These are phyloP conservation scores for Anolis sagrei DNA, from an alignment of 2,113 vertebrate species.

Conservation along the genomic window DNA sequence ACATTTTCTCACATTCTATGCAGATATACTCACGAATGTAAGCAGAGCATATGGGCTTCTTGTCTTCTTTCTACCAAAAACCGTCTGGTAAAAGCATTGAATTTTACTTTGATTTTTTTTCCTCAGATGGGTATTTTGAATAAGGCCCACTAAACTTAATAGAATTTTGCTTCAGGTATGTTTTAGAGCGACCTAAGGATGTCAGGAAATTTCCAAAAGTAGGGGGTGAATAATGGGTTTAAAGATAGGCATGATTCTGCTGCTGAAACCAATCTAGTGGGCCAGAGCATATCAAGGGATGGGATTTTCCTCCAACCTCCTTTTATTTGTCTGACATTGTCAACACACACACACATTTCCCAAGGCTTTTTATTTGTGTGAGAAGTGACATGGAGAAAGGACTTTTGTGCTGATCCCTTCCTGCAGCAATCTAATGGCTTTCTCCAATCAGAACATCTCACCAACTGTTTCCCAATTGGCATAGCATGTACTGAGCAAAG, in stretches of 20 bases:
- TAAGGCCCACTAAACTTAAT: neutral
- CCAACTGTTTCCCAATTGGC: too few species aligned
- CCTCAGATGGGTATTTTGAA: neutral
- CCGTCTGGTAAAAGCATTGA: neutral
- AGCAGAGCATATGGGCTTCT: neutral
- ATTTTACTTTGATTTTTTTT: neutral
- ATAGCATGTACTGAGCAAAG: neutral
- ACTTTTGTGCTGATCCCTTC: too few species aligned
- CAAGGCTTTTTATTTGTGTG: too few species aligned
- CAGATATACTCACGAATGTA: neutral
- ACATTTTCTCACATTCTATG: conserved; percentile 1
- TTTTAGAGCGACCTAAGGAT: neutral
- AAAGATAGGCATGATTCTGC: too few species aligned
- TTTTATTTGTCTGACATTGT: too few species aligned
- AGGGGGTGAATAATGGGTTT: neutral
- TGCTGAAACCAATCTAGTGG: too few species aligned
- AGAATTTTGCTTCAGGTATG: neutral
- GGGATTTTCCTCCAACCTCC: too few species aligned
- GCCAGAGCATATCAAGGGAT: too few species aligned
- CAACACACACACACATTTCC: too few species aligned
- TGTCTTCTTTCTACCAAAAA: neutral
- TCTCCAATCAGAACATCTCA: too few species aligned
- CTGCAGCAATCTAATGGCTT: too few species aligned
- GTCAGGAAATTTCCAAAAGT: neutral
- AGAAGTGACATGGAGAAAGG: too few species aligned